Conservation (phyloP, 2,113 vertebrate genomes). For the Albula glossodonta region DNA sequence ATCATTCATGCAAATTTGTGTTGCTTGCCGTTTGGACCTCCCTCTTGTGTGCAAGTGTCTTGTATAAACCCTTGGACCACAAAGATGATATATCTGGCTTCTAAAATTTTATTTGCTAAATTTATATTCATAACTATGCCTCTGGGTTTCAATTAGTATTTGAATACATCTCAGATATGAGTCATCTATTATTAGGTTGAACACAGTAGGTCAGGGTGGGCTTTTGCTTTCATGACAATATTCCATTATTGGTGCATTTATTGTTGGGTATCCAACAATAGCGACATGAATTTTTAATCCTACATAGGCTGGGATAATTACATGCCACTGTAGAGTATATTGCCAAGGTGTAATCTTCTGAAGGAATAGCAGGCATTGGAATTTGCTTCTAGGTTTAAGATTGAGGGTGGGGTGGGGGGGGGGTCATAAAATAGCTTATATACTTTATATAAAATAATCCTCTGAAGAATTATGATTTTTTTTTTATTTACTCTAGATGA, state of each 20-base stretch:
- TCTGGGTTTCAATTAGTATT: neutral
- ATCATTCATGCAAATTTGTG: slow-evolving; percentile 45
- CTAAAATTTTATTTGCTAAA: neutral
- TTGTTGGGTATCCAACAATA: neutral
- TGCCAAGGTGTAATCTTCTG: neutral
- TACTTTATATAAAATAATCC: neutral
- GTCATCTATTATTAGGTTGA: neutral
- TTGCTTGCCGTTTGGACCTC: slow-evolving; percentile 53
- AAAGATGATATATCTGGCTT: neutral
- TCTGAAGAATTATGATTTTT: neutral
- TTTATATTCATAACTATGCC: neutral
- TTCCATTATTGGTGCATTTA: neutral
- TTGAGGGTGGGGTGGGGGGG: neutral
- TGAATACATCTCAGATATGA: neutral
- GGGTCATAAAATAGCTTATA: too few relatives aligned
- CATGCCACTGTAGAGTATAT: neutral
- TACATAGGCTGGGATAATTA: neutral
- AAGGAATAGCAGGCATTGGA: neutral
- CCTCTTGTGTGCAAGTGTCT: slow-evolving; percentile 13
- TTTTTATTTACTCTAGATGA: neutral
- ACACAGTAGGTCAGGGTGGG: neutral
- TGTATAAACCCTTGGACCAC: neutral
- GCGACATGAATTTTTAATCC: slow-evolving; percentile 9
- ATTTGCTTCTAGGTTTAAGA: neutral
- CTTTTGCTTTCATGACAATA: neutral